Base-by-base conservation (phyloP, 1,140 invertebrate species). In the Tetragonula clypearis region DNA sequence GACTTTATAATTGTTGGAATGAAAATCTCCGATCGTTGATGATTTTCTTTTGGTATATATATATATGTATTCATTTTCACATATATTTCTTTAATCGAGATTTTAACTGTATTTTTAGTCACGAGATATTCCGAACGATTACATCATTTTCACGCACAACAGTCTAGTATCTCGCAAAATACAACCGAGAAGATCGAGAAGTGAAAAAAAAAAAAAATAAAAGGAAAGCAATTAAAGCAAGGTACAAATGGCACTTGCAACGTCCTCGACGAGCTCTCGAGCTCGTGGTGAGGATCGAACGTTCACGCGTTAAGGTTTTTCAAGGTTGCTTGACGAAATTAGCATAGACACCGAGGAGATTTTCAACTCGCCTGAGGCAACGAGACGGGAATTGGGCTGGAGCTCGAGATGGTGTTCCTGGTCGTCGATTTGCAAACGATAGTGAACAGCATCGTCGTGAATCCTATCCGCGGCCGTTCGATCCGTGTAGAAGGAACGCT, bases 391-490 rank as follows among this genome's bases (percentile, higher is more conserved):
- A 90, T 95, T 96, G 14, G 95, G 92, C 66, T 90, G 86, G 30
- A 95, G 87, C 79, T 93, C 91, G 73, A 95, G 75, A 78, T 95
- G 93, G 15, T 94, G 80, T 55, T 94, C 92, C 56, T 91, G 83
- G 53, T 92, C 92, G 65, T 92, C 91, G 53, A 94, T 90, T 15
- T 87, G 85, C 74, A 95, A 80, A 68, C 94, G 92, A 88, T 95
- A 95, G 90, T 95, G 94, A 71, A 95, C 79, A 5, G 73, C 86
- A 23, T 88, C 88, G n/a, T 90, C 88, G 3, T 12, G 53, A 49
- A 83, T 55, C 53, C 66, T 62, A 65, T 87, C 79, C n/a, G 85
- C 79, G 35, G 72, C 49, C 49, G 89, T 82, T 56, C 80, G 77
- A 79, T 77, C 82, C 73, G 75, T 77, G 80, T 90, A 85, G 30